Evolutionary conservation across 2,888 invertebrate genomes (phyloP).

Genomic region (Drosophila rellima): DNA sequence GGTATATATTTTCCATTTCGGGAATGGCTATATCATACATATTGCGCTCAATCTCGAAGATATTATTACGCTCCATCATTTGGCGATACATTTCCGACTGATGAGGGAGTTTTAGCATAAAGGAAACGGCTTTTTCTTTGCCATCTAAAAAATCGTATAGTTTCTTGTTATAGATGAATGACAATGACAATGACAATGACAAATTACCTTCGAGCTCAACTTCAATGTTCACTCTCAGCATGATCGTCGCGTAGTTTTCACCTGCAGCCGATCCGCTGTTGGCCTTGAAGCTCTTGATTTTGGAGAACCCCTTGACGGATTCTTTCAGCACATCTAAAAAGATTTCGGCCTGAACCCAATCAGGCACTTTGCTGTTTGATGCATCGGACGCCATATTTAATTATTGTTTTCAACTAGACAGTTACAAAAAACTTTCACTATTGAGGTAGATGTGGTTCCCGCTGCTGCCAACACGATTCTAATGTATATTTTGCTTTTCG

Average conservation of each 20-base stretch:
- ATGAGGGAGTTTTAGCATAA: conserved; percentile 67
- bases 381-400: conserved; percentile 18
- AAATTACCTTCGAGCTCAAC: conserved; percentile 68
- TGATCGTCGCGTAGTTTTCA: conserved; percentile 82
- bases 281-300: conserved; percentile 51
- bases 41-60: conserved; percentile 73
- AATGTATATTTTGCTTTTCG: not conserved
- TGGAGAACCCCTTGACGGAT: conserved; percentile 32
- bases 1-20: conserved; percentile 76
- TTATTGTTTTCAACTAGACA: not conserved
- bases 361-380: conserved; percentile 31
- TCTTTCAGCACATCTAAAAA: conserved; percentile 41
- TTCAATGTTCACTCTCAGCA: conserved; percentile 75
- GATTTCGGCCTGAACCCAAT: conserved; percentile 48
- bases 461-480: not conserved
- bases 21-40: conserved; percentile 75
- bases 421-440: not conserved
- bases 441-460: not conserved
- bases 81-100: conserved; percentile 41
- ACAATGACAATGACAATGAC: too few species aligned
- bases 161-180: conserved; percentile 8
- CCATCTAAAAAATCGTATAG: conserved; percentile 6
- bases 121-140: conserved; percentile 53
- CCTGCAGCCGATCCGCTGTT: conserved; percentile 66
- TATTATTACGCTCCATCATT: conserved; percentile 52